Percentiles rank a stretch among this genome's conserved stretches.
Evolutionary conservation across 1,140 invertebrate genomes (phyloP).

Genomic region (Dufourea novaeangliae): DNA sequence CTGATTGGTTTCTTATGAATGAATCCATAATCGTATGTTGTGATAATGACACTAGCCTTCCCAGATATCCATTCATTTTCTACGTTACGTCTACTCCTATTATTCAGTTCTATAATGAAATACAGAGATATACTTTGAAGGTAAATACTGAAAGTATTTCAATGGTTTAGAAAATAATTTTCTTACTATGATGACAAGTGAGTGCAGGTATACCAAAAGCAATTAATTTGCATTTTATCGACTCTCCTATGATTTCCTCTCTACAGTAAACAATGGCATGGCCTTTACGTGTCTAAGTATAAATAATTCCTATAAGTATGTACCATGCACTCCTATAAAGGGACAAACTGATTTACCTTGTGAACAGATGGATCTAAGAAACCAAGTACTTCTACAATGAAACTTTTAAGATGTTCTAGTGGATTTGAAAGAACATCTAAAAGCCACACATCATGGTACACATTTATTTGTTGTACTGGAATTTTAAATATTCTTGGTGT

Average conservation of each 20-base stretch:
- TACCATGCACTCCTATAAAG: neutral
- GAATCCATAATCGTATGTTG: constrained; percentile 30
- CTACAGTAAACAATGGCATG: constrained; percentile 25
- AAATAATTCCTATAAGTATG: neutral
- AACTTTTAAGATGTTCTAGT: constrained; percentile 19
- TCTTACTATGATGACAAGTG: constrained; percentile 15
- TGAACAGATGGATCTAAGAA: neutral
- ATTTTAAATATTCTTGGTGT: neutral
- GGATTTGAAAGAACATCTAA: constrained; percentile 15
- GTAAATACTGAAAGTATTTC: neutral
- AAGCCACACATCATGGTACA: constrained; percentile 25
- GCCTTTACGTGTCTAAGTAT: neutral
- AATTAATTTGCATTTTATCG: neutral
- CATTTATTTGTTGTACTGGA: constrained; percentile 1
- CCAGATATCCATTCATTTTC: constrained; percentile 15
- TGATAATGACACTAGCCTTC: constrained; percentile 3
- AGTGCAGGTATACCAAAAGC: neutral
- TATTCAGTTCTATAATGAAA: constrained; percentile 8
- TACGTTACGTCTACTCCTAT: neutral
- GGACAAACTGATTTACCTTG: constrained; percentile 1
- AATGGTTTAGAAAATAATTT: neutral
- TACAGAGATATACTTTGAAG: neutral
- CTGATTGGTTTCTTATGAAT: constrained; percentile 18
- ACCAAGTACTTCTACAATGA: neutral
- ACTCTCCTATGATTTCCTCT: neutral